Base-by-base conservation (phyloP, 1,140 invertebrate genomes). In the Drosophila fuyamai region DNA sequence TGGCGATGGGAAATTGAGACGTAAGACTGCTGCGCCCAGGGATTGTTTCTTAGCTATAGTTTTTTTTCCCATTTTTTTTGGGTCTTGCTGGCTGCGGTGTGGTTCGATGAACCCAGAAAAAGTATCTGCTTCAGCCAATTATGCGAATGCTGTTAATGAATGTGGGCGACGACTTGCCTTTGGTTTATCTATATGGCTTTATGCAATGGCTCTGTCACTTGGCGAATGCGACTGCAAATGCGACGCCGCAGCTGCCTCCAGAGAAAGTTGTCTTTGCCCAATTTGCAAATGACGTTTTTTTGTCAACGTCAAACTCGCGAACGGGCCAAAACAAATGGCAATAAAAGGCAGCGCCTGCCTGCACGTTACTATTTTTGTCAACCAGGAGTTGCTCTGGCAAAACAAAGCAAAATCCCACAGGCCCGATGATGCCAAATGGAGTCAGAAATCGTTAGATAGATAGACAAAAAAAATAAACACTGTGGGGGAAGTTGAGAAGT, bases 281-380 rank as follows among this genome's bases (percentile, higher is more conserved):
- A 89, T 89, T 89, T 89, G 84, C 84, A 89, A 89, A 89, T 89
- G 84, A 89, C 84, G 84, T 89, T 89, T 89, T 86, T 89, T 89
- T 89, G 85, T 89, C 85, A 89, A 89, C 84, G 83, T 89, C 83
- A 89, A 88, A 65, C 65, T 32, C 53, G 56, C 77, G 48, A 76
- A 50, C 71, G 58, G 70, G 67, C 70, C 67, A 68, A 71, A 79
- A 83, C 81, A 84, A 83, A 79, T 83, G 77, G 81, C 81, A 85
- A 85, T 89, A 89, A 89, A 89, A 89, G 84, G 84, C 84, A 86
- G 79, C 85, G 83, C 76, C 82, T 65, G 81, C 41, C 60, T 70
- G 78, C 83, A 78, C 73, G 84, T 89, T 88, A 88, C 83, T 79
- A 89, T 80, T 88, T 89, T 84, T 80, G 83, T 80, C 84, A 88